Conservation (phyloP, 2,113 vertebrate genomes). For the Procavia capensis region DNA sequence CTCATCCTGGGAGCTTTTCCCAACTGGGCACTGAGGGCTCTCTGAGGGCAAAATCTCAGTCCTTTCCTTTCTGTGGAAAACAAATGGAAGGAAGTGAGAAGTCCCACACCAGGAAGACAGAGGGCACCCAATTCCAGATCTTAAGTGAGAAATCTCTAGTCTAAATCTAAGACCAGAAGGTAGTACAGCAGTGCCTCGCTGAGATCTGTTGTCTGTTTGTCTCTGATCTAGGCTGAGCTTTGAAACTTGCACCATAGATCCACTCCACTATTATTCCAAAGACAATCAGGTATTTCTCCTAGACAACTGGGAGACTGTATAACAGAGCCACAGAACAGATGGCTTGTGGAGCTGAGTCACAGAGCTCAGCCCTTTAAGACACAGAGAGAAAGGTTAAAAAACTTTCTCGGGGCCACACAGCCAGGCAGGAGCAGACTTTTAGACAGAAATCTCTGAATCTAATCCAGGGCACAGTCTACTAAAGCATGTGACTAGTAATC, state of each 20-base stretch:
- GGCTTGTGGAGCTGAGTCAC: not conserved
- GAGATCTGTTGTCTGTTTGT: not conserved
- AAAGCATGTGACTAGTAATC: not conserved
- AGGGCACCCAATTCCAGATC: not conserved
- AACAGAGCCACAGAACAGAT: not conserved
- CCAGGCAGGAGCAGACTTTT: not conserved
- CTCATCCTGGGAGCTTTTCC: not conserved
- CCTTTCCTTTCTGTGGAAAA: not conserved
- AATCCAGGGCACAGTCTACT: not conserved
- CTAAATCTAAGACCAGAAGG: not conserved
- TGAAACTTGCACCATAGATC: not conserved
- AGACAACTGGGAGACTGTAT: not conserved
- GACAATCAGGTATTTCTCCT: not conserved
- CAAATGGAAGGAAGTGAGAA: not conserved
- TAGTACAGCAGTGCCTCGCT: not conserved
- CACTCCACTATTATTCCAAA: not conserved
- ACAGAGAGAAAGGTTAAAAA: not conserved
- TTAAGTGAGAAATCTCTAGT: not conserved
- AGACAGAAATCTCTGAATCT: constrained; percentile 20
- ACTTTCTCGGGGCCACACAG: not conserved
- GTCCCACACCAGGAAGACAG: not conserved
- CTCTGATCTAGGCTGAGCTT: not conserved
- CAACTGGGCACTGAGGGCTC: not conserved
- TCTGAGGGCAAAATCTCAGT: not conserved
- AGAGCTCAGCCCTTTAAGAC: not conserved